Percentiles rank a stretch among this genome's conserved stretches.
These are phyloP conservation scores for Danio aesculapii DNA, from an alignment of 2,797 vertebrate genomes.

Conservation along the genomic window DNA sequence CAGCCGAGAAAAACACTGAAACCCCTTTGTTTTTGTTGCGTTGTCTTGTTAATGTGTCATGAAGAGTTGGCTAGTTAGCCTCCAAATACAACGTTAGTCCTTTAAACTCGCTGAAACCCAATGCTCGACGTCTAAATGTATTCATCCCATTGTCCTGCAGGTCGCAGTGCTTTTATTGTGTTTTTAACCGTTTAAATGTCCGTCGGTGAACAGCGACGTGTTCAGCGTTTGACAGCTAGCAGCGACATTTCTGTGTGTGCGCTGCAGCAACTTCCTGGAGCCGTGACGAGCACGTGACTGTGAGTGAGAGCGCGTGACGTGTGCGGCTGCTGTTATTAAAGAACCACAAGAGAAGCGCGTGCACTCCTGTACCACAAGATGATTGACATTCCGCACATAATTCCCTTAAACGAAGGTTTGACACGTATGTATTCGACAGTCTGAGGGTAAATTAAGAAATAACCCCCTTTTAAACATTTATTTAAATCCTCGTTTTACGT, in stretches of 20 bases:
- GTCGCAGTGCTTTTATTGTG: neutral
- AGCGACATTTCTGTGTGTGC: neutral
- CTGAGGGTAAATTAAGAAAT: no score
- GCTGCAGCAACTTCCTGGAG: conserved; percentile 12
- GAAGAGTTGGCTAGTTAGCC: conserved; percentile 2
- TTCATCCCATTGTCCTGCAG: conserved; percentile 18
- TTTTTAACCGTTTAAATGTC: neutral
- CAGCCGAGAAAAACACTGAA: neutral
- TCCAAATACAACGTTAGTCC: neutral
- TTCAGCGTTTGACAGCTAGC: conserved; percentile 24
- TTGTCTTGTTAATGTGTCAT: neutral
- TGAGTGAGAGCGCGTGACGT: neutral
- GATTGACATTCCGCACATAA: no score
- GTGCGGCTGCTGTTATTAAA: no score
- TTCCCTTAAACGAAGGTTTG: no score
- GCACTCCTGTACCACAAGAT: no score
- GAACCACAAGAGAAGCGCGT: no score
- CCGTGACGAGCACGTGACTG: conserved; percentile 17
- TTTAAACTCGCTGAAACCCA: neutral
- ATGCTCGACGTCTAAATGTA: neutral
- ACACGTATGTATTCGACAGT: no score
- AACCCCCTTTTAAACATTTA: no score
- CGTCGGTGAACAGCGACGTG: neutral
- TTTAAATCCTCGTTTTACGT: no score
- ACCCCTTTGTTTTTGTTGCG: neutral